These are phyloP conservation scores for Homarus americanus DNA, from an alignment of 1,140 invertebrate species.

Conservation along the genomic window DNA sequence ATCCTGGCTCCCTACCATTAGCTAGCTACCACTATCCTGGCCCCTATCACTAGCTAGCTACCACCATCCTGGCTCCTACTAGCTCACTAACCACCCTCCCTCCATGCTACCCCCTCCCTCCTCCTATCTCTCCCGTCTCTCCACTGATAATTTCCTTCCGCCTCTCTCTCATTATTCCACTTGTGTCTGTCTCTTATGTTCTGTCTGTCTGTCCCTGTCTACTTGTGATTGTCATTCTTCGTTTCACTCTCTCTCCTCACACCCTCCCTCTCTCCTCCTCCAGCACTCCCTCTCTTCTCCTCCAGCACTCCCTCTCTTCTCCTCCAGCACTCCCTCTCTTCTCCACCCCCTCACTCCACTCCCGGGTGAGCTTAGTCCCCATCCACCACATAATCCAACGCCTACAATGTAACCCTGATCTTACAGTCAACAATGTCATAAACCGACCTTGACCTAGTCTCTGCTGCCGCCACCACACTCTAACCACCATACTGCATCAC, in stretches of 20 bases:
- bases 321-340: background rate
- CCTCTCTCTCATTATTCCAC: background rate
- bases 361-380: too few relatives aligned
- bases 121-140: background rate
- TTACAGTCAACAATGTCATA: too few relatives aligned
- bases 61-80: too few relatives aligned
- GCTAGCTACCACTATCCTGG: too few relatives aligned
- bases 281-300: background rate
- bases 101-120: background rate
- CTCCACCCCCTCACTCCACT: background rate
- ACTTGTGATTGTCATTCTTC: background rate
- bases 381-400: too few relatives aligned
- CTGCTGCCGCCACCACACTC: too few relatives aligned
- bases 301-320: background rate
- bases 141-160: background rate
- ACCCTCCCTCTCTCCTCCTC: background rate
- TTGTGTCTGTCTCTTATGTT: too few relatives aligned
- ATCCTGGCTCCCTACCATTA: background rate
- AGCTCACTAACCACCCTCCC: background rate
- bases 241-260: constrained; percentile 11
- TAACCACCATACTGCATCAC: too few relatives aligned
- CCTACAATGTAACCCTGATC: too few relatives aligned
- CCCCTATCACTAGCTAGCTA: too few relatives aligned
- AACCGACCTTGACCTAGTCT: too few relatives aligned
- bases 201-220: background rate